Percentiles rank a stretch among this genome's conserved stretches.
phyloP scores from a whole-genome alignment of 2,888 invertebrate species.

The Panzeria rudis region DNA sequence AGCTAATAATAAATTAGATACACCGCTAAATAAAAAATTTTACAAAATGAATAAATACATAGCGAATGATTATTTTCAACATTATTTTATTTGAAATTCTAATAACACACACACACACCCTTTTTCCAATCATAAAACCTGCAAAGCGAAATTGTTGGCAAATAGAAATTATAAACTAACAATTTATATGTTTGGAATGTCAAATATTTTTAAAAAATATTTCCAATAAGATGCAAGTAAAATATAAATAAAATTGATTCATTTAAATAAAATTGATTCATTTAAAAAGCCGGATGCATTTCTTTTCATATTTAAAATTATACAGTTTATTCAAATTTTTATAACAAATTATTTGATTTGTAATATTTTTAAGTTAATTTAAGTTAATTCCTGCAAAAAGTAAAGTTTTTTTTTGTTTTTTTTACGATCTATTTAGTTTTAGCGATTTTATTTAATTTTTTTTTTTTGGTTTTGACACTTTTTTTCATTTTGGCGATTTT shows the following conservation, averaged over 20 bases:
- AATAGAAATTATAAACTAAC: background rate
- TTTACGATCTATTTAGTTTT: too few relatives aligned
- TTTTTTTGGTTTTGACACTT: too few relatives aligned
- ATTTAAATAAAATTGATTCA: slow-evolving; percentile 15
- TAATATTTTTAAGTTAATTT: too few relatives aligned
- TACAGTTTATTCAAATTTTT: too few relatives aligned
- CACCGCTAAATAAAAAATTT: slow-evolving; percentile 24
- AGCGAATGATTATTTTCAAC: slow-evolving; percentile 1
- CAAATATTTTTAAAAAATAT: slow-evolving; percentile 59
- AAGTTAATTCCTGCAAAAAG: too few relatives aligned
- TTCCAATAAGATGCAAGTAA: slow-evolving; percentile 28
- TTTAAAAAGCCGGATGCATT: slow-evolving; percentile 35
- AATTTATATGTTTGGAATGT: slow-evolving; percentile 51
- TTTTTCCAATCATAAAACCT: slow-evolving; percentile 65
- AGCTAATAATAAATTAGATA: slow-evolving; percentile 48
- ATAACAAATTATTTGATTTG: too few relatives aligned
- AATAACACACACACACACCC: slow-evolving; percentile 38
- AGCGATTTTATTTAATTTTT: too few relatives aligned
- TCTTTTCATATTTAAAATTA: background rate
- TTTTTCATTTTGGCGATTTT: too few relatives aligned
- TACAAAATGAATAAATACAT: slow-evolving; percentile 12
- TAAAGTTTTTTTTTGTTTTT: too few relatives aligned
- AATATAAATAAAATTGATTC: slow-evolving; percentile 4
- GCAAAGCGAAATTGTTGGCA: slow-evolving; percentile 47
- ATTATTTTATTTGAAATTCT: slow-evolving; percentile 54